Evolutionary conservation across 2,113 vertebrate genomes (phyloP).

Genomic region (Fulmarus glacialis): DNA sequence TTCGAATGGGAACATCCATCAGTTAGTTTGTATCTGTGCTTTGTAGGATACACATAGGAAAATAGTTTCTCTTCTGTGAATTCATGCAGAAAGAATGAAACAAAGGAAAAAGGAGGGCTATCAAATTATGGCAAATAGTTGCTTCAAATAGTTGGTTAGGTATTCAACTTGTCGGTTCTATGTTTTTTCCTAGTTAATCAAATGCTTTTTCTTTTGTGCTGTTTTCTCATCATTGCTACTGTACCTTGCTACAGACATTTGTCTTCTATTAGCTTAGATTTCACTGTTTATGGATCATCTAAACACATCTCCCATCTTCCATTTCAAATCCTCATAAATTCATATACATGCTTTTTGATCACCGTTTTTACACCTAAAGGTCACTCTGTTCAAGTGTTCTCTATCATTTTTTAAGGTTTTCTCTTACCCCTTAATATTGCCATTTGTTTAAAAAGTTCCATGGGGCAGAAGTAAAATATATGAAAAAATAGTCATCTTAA

Average conservation of each 20-base stretch:
- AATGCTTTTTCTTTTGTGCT: background rate
- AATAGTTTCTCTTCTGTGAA: background rate
- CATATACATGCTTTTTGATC: background rate
- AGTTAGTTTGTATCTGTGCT: background rate
- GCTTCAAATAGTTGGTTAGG: fast-evolving
- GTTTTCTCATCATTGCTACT: background rate
- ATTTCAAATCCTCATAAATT: background rate
- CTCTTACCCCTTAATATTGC: background rate
- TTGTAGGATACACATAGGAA: background rate
- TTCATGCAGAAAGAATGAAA: background rate
- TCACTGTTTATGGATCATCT: background rate
- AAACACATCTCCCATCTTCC: background rate
- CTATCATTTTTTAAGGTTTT: background rate
- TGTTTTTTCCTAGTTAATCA: background rate
- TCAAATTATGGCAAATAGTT: background rate
- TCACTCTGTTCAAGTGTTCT: background rate
- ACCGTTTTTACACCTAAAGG: background rate
- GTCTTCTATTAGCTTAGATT: background rate
- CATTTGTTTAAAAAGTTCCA: background rate
- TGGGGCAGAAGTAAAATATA: background rate
- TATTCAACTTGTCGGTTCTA: background rate
- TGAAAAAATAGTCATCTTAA: background rate
- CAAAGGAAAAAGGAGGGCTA: background rate
- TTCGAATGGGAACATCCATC: background rate
- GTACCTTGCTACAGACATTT: background rate